Evolutionary conservation across 53 echinoderm and acorn worm genomes (phyloP).

Genomic region (Mesocentrotus franciscanus): DNA sequence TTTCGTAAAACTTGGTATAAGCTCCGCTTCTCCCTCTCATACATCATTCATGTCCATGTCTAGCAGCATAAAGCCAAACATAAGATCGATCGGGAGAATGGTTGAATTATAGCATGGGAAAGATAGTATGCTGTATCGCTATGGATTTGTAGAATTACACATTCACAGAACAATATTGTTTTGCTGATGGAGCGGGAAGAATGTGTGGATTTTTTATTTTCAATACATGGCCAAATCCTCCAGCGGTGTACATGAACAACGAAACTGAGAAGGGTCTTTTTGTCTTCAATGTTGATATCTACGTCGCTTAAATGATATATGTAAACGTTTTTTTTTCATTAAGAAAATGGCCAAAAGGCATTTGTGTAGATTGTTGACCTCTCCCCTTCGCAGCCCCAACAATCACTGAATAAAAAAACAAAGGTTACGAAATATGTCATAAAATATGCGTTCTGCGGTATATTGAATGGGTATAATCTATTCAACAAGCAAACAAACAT

Average conservation of each 20-base stretch:
- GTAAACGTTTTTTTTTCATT: not conserved
- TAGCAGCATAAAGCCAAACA: not conserved
- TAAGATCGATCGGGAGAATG: not conserved
- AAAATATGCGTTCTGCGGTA: no score
- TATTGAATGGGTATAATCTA: no score
- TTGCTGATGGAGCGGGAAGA: not conserved
- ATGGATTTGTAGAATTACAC: not conserved
- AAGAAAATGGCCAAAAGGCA: not conserved
- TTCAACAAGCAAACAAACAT: no score
- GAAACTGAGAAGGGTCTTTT: not conserved
- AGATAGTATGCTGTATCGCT: not conserved
- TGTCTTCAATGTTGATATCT: not conserved
- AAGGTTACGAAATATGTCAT: no score
- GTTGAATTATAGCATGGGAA: not conserved
- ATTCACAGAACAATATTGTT: not conserved
- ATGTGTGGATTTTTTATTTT: not conserved
- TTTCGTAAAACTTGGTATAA: conserved; percentile 46
- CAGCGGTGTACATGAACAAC: not conserved
- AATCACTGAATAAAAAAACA: not conserved
- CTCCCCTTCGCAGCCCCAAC: not conserved
- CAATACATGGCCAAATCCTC: not conserved
- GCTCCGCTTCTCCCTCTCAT: not conserved
- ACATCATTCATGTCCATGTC: conserved; percentile 1
- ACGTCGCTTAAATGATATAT: not conserved
- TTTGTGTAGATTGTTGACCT: not conserved